Conservation (phyloP, 2,888 invertebrate genomes). For the Yponomeuta evonymella region DNA sequence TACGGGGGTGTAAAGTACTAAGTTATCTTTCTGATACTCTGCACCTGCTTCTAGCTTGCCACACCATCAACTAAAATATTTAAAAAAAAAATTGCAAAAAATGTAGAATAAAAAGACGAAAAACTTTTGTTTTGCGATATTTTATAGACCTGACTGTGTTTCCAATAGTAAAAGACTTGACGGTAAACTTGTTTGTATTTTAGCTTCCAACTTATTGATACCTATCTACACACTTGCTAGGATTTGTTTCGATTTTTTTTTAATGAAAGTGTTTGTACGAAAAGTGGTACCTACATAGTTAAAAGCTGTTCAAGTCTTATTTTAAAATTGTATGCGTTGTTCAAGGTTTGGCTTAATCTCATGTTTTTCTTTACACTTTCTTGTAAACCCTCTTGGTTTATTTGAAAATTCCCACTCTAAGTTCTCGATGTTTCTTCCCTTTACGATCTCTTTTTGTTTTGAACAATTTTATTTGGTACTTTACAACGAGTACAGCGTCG, state of each 20-base stretch:
- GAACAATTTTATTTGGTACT: constrained; percentile 54
- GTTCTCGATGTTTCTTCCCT: constrained; percentile 26
- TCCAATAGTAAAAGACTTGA: not conserved
- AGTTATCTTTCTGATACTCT: not conserved
- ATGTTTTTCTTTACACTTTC: not conserved
- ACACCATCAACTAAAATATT: not conserved
- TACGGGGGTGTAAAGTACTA: not conserved
- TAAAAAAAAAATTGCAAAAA: not conserved
- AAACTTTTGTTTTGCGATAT: not conserved
- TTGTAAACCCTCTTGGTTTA: not conserved
- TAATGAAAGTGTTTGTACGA: too few relatives aligned
- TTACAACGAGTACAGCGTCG: constrained; percentile 29
- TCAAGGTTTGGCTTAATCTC: not conserved
- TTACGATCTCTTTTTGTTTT: constrained; percentile 42
- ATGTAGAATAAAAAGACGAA: not conserved
- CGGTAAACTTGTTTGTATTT: not conserved
- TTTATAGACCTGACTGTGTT: not conserved
- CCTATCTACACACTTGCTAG: not conserved
- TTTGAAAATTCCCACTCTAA: not conserved
- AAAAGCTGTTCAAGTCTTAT: not conserved
- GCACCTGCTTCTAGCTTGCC: not conserved
- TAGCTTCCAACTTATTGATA: not conserved
- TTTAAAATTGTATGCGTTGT: not conserved
- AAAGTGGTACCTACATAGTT: too few relatives aligned
- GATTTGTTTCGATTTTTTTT: not conserved